Base-by-base conservation (phyloP, 2,797 vertebrate genomes). In the Rhincodon typus region DNA sequence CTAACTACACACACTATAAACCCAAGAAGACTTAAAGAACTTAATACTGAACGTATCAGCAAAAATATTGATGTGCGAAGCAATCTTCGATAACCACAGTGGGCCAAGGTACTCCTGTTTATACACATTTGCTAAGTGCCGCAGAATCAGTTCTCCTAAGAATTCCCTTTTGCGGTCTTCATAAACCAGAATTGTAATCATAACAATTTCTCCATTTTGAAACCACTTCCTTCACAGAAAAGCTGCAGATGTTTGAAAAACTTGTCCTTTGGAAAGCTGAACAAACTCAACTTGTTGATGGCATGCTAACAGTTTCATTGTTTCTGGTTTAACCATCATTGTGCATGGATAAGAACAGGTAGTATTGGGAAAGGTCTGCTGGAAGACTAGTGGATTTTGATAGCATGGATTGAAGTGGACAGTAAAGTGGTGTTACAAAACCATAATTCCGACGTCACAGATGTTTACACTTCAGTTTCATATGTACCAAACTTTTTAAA, bases 141-240 rank as follows among this genome's bases (percentile, higher is more conserved):
- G 95, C 90, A 96, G 96, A 96, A 94, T 96, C 79, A 27, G 72
- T 88, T 95, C 94, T 95, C 90, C 94, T 95, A 94, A 96, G 70
- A 19, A 19, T 96, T 96, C 94, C 95, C 70, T 96, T 34, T 96
- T 96, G 96, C 96, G 96, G 95, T 95, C 79, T 96, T 96, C 95
- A 95, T 70, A 95, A 79, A 96, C 90, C 96, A 96, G 94, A 96
- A 96, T 84, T 77, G 95, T 0, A 96, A 96, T 96, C 91, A 96
- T 10, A 96, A 96, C 95, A 82, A 70, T 96, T 96, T 94, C 94
- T 91, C 67, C 95, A 96, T 96, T 74, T 95, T 87, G 91, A 96
- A 96, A 95, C 96, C 96, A 96, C 91, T 96, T 96, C 96, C 96
- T 96, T 94, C 57, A 42, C 62, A 96, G 79, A 66, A 96, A 91